Evolutionary conservation across 2,797 vertebrate genomes (phyloP), one percentile per base, ranked within the genome.

Genomic region (Neostethus bicornis): DNA sequence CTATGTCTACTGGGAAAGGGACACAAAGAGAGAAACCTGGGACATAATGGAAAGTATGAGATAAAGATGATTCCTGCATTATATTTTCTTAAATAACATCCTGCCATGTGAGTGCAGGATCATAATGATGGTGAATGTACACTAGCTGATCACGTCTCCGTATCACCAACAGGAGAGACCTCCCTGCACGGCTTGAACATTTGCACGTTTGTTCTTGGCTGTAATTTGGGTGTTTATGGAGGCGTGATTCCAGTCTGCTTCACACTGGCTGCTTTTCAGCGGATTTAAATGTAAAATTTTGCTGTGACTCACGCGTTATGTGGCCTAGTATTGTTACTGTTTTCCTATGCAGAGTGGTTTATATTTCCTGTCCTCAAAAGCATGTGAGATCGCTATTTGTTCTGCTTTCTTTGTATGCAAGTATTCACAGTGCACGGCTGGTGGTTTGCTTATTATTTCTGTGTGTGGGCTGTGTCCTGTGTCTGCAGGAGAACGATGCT

Each of bases 401-500:
- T 75, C 26, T 76, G 72, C 61, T n/a, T 19, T 62, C 53, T 73
- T 34, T 41, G 54, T 61, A 50, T 81, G 75, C 61, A 44, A 69
- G 69, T 55, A 49, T 75, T 67, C 76, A 26, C 26, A 17, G 57
- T 45, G 72, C 57, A 29, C 34, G 24, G 43, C 48, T 59, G 70
- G 37, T 72, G 79, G 46, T 64, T 69, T 43, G 77, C 62, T 62
- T 52, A 17, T 66, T 75, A 71, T 71, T 51, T 79, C 57, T 64
- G 67, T 48, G 52, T 68, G 74, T 80, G 84, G 90, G 86, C 70
- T 70, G 87, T 65, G 90, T 87, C 73, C 89, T 92, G 62, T 88
- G 73, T 70, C 70, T 66, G 73, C 63, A 52, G 86, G 54, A 86
- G 85, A 84, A 89, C 35, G 85, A 68, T 37, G 66, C 81, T 69